A percentile compares a stretch with the other conserved stretches of the same genome.
These are phyloP conservation scores for Eriosoma lanigerum DNA, from an alignment of 1,140 invertebrate species.

Conservation along the genomic window DNA sequence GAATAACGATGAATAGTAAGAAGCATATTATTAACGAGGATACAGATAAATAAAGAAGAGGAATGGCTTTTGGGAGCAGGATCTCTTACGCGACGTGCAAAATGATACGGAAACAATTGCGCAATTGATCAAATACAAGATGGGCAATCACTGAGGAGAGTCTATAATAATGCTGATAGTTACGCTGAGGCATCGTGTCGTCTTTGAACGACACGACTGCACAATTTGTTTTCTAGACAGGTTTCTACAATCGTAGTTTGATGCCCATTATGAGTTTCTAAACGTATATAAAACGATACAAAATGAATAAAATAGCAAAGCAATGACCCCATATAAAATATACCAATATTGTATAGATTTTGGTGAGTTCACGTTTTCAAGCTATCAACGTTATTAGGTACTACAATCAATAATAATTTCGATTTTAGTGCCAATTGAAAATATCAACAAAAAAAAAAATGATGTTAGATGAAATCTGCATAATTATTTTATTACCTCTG, in stretches of 20 bases:
- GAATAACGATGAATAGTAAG: constrained; percentile 21
- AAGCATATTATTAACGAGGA: constrained; percentile 36
- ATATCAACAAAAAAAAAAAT: too few species aligned
- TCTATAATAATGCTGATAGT: constrained; percentile 24
- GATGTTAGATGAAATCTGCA: too few species aligned
- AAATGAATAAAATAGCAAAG: too few species aligned
- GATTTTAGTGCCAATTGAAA: too few species aligned
- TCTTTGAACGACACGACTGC: constrained; percentile 5
- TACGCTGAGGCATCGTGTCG: constrained; percentile 18
- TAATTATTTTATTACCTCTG: too few species aligned
- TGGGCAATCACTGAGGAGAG: constrained; percentile 15
- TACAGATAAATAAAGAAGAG: constrained; percentile 15
- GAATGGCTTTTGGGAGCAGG: constrained; percentile 35
- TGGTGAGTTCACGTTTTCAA: too few species aligned
- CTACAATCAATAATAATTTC: too few species aligned
- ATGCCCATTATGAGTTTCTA: constrained; percentile 18
- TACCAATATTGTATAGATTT: too few species aligned
- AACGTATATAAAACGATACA: too few species aligned
- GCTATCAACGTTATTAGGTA: too few species aligned
- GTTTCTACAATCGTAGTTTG: constrained; percentile 3
- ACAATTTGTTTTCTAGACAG: constrained; percentile 48
- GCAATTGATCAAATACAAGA: constrained; percentile 20
- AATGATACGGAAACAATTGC: constrained; percentile 41
- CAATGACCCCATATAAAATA: too few species aligned
- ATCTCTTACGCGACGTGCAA: neutral